Conservation (phyloP, 1,140 invertebrate species). For the Matsumurasca onukii region DNA sequence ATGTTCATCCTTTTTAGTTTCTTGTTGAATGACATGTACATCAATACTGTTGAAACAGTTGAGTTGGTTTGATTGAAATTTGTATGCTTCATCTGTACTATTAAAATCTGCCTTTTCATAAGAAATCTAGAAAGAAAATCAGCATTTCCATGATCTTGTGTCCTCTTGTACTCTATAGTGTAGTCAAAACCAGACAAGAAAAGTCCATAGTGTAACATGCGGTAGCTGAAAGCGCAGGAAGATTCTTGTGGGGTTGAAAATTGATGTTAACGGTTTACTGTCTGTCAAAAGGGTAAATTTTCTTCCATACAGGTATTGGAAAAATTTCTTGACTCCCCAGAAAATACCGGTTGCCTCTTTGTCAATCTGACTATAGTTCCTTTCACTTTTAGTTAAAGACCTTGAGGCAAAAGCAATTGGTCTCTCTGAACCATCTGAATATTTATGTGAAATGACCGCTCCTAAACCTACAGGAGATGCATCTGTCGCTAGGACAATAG, state of each 20-base stretch:
- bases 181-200: slow-evolving; percentile 8
- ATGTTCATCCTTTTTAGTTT: no score
- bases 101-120: neutral
- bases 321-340: no score
- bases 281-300: neutral
- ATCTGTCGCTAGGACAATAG: neutral
- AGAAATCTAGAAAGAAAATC: neutral
- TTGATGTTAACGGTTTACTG: neutral
- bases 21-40: no score
- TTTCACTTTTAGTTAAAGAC: neutral
- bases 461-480: neutral
- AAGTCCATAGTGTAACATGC: neutral
- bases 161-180: neutral
- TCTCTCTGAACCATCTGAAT: no score
- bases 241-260: neutral
- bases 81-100: neutral
- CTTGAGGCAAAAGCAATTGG: no score
- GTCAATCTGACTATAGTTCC: neutral
- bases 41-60: no score
- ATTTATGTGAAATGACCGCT: no score
- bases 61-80: neutral
- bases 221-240: neutral
- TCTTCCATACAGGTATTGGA: neutral
- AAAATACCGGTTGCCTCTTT: neutral
- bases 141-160: neutral